phyloP scores from a whole-genome alignment of 2,888 invertebrate species.

The Polietes domitor region DNA sequence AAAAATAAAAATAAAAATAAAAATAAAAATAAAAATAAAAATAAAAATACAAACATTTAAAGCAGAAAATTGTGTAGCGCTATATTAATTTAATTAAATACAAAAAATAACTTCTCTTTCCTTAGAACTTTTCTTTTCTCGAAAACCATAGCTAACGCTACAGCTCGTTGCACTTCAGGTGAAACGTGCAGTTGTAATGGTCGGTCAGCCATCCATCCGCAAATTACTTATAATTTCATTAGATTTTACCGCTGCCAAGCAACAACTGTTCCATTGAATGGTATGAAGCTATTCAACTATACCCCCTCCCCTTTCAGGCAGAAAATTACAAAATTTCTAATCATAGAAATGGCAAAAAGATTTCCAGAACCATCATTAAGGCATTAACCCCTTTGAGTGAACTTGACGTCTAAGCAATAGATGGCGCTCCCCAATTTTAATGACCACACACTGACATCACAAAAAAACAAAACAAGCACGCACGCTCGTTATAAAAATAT shows the following conservation, averaged over 20 bases:
- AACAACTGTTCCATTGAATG: background rate
- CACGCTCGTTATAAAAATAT: background rate
- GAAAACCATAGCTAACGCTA: background rate
- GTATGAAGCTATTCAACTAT: too few species aligned
- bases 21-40: too few species aligned
- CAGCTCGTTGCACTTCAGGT: background rate
- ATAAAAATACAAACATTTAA: too few species aligned
- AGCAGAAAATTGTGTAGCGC: too few species aligned
- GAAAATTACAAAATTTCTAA: constrained; percentile 2
- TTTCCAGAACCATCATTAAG: background rate
- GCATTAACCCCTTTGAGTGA: background rate
- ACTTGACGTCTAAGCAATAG: background rate
- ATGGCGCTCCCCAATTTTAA: background rate
- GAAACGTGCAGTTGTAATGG: background rate
- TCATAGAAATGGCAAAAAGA: background rate
- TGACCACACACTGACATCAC: too few species aligned
- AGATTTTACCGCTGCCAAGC: background rate
- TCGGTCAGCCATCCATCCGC: background rate
- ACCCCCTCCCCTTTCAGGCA: too few species aligned
- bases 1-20: too few species aligned
- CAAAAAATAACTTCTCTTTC: too few species aligned
- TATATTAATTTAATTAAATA: too few species aligned
- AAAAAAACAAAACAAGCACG: too few species aligned
- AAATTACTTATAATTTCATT: constrained; percentile 7
- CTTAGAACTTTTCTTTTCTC: too few species aligned